A percentile compares a stretch with the other conserved stretches of the same genome.
Conservation (phyloP, 2,797 vertebrate species). For the Gadopsis marmoratus region DNA sequence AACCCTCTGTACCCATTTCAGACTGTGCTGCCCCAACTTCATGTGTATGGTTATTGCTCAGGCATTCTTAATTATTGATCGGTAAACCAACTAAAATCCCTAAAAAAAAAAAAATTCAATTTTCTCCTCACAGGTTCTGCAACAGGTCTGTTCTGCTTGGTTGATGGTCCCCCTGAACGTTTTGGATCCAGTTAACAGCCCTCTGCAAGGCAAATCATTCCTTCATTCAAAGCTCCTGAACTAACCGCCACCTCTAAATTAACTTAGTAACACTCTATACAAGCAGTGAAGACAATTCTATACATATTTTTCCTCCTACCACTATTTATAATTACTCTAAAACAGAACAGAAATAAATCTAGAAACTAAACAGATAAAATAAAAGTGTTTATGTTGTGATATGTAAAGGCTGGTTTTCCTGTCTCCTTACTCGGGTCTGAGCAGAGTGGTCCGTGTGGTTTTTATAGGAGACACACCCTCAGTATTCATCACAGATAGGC, state of each 20-base stretch:
- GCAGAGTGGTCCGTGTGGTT: neutral
- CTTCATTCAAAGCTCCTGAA: slow-evolving; percentile 8
- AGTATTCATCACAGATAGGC: neutral
- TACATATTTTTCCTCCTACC: slow-evolving; percentile 9
- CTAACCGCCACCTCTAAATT: slow-evolving; percentile 18
- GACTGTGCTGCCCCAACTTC: neutral
- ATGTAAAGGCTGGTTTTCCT: neutral
- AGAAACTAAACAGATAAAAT: slow-evolving; percentile 6
- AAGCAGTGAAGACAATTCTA: slow-evolving; percentile 45
- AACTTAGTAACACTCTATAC: slow-evolving; percentile 28
- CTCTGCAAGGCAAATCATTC: neutral
- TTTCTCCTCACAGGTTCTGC: neutral
- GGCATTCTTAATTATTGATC: slow-evolving; percentile 15
- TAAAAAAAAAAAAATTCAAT: neutral
- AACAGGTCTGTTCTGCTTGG: slow-evolving; percentile 24
- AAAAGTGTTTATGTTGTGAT: slow-evolving; percentile 1
- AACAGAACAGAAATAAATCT: slow-evolving; percentile 19
- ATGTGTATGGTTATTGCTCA: slow-evolving; percentile 64
- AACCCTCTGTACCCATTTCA: neutral
- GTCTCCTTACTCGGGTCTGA: neutral
- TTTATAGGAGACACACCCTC: neutral
- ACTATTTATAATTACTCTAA: slow-evolving; percentile 12
- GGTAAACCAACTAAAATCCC: neutral
- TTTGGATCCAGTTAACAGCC: neutral
- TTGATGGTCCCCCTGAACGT: slow-evolving; percentile 53